Evolutionary conservation across 2,113 vertebrate genomes (phyloP), one percentile per base, ranked within the genome.

Genomic region (Dicaeum eximium): DNA sequence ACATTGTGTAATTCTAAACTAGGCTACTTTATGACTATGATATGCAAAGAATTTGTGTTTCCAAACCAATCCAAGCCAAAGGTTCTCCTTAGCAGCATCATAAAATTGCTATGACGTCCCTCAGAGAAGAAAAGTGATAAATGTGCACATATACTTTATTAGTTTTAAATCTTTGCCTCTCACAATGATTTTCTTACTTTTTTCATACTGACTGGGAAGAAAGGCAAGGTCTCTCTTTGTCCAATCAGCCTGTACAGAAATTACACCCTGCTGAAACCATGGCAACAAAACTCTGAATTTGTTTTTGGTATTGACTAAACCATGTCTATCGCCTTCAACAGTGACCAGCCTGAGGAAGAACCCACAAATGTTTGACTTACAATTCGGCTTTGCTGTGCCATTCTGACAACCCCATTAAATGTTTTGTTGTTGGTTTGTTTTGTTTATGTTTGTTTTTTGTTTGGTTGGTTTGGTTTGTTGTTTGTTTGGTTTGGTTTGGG

Each of bases 21-120:
- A 73, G 40, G 16, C 77, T 94, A 73, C 66, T 96, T 95, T 95
- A 96, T 90, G 88, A 78, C 44, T 93, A 56, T 84, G 78, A 93
- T 86, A 96, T 84, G 90, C 74, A 80, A 97, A 91, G 93, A 96
- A 96, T 95, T 95, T 92, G 42, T 94, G 50, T 94, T 95, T 96
- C 80, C 72, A 94, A 92, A 93, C 61, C 65, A 83, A 64, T 79
- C 62, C 57, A 91, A 96, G 50, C 65, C 90, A 95, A 96, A 95
- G 64, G 47, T 93, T 95, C 71, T 91, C 70, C 82, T 84, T 45
- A 91, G 54, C 50, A 95, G 60, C 67, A 94, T 94, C 88, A 78
- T 95, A 96, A 97, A 94, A 92, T 93, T 38, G 83, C 48, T 58
- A 18, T 95, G 94, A 95, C 2, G 1, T 94, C 28, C 48, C 50